Percentiles rank a stretch among this genome's conserved stretches.
phyloP scores from a whole-genome alignment of 2,888 invertebrate species.

The Acleris literana region DNA sequence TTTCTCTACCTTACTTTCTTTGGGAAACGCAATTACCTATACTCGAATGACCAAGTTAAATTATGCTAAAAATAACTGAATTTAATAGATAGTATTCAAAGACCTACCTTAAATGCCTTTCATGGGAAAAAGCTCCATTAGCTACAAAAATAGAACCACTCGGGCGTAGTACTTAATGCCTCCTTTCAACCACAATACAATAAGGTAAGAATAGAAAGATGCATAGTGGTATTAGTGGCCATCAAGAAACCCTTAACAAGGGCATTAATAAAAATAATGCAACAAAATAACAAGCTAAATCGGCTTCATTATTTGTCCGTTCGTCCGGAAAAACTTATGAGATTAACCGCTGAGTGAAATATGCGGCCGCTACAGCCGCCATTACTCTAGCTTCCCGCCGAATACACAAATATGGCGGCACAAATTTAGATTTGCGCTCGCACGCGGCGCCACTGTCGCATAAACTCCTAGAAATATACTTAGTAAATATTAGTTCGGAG shows the following conservation, averaged over 20 bases:
- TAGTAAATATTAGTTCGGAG: not conserved
- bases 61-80: too few relatives aligned
- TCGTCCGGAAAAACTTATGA: slow-evolving; percentile 37
- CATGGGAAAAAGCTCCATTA: too few relatives aligned
- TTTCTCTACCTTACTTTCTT: too few relatives aligned
- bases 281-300: slow-evolving; percentile 35
- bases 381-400: slow-evolving; percentile 31
- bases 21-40: too few relatives aligned
- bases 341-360: slow-evolving; percentile 37
- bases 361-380: slow-evolving; percentile 28
- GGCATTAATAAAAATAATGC: slow-evolving; percentile 28
- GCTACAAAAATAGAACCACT: not conserved
- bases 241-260: slow-evolving; percentile 21
- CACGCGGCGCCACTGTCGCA: slow-evolving; percentile 19
- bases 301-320: slow-evolving; percentile 35
- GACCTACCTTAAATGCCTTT: too few relatives aligned
- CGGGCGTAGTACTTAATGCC: not conserved
- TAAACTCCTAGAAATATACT: not conserved
- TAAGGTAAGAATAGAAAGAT: slow-evolving; percentile 3
- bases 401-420: slow-evolving; percentile 34
- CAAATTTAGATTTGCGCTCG: slow-evolving; percentile 3
- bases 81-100: too few relatives aligned
- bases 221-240: slow-evolving; percentile 3
- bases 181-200: not conserved
- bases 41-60: too few relatives aligned